phyloP scores from a whole-genome alignment of 2,888 invertebrate species.

The Eustalomyia histrio region DNA sequence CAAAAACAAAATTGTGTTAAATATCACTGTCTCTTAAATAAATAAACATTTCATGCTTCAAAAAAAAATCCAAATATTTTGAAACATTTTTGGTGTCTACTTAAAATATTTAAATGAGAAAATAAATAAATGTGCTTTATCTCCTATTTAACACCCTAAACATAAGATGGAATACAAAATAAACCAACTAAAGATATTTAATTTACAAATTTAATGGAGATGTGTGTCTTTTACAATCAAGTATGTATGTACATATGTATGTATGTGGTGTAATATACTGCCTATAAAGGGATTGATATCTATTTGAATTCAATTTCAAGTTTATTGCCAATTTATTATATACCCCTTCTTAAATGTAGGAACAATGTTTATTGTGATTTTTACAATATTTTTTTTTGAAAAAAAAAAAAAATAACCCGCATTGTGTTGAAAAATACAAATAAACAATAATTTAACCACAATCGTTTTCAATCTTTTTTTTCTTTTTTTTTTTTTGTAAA shows the following conservation, averaged over 20 bases:
- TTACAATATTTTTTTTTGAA: not conserved
- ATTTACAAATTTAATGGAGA: not conserved
- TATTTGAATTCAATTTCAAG: constrained; percentile 40
- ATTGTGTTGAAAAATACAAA: not conserved
- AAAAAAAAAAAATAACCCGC: not conserved
- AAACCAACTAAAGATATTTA: not conserved
- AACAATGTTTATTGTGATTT: not conserved
- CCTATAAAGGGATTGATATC: not conserved
- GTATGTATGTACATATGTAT: no score
- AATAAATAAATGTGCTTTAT: not conserved
- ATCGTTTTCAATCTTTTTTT: not conserved
- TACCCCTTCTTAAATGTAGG: not conserved
- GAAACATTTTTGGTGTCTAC: not conserved
- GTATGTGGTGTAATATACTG: not conserved
- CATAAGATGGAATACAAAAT: not conserved
- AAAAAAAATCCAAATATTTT: not conserved
- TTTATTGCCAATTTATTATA: constrained; percentile 51
- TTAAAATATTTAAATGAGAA: not conserved
- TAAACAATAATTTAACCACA: not conserved
- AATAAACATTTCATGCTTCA: not conserved
- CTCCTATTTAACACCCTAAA: not conserved
- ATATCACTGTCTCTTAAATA: not conserved
- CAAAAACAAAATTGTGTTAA: not conserved
- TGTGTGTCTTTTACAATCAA: not conserved
- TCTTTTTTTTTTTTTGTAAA: not conserved